A percentile compares a stretch with the other conserved stretches of the same genome.
Evolutionary conservation across 2,113 vertebrate genomes (phyloP).

Genomic region (Gambusia holbrooki): DNA sequence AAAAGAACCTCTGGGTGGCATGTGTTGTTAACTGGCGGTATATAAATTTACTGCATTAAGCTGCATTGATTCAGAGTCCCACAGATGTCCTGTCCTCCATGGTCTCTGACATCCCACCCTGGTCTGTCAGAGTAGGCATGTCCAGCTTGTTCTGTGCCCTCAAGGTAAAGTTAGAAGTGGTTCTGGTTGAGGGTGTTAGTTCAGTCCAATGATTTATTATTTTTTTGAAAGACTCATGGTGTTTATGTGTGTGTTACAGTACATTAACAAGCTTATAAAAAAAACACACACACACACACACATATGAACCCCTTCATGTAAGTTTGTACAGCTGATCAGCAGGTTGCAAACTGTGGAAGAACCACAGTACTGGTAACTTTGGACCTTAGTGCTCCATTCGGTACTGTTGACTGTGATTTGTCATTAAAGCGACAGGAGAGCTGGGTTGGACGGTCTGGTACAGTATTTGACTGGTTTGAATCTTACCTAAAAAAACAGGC

Average conservation of each 20-base stretch:
- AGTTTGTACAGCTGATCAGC: background rate
- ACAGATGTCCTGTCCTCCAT: background rate
- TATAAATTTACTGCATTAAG: background rate
- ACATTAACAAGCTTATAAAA: background rate
- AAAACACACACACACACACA: no score
- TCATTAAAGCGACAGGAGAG: no score
- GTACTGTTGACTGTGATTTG: no score
- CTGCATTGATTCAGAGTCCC: background rate
- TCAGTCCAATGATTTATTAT: background rate
- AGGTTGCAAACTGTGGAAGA: background rate
- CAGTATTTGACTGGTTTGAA: no score
- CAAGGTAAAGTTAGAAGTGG: conserved; percentile 26
- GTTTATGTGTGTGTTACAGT: background rate
- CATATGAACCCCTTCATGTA: background rate
- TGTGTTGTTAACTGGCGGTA: no score
- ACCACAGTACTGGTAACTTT: background rate
- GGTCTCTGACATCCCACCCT: conserved; percentile 30
- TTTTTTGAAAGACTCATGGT: conserved; percentile 2
- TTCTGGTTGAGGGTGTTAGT: background rate
- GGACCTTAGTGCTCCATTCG: no score
- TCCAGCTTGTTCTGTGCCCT: conserved; percentile 56
- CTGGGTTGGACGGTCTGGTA: no score
- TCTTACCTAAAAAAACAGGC: no score
- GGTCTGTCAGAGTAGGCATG: conserved; percentile 35
- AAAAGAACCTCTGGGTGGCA: background rate